phyloP scores from a whole-genome alignment of 2,888 invertebrate genomes.

The Kryphioiulus occultus region DNA sequence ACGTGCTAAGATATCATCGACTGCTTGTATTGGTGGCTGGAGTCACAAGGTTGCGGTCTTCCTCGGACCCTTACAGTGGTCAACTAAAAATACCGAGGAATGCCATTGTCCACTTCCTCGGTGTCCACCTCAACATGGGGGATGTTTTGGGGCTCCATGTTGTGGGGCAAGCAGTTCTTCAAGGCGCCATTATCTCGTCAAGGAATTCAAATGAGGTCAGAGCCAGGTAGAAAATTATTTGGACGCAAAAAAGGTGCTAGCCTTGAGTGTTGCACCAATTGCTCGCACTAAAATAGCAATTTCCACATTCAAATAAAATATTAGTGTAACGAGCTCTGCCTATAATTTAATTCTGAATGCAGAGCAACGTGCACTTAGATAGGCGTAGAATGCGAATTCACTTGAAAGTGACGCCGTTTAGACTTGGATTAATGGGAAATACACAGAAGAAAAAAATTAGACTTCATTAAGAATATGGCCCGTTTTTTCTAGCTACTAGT shows the following conservation, averaged over 20 bases:
- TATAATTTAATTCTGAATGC: slow-evolving; percentile 32
- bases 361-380: neutral
- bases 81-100: slow-evolving; percentile 17
- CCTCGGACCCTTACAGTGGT: neutral
- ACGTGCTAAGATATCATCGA: neutral
- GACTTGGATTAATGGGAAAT: neutral
- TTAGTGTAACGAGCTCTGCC: slow-evolving; percentile 19
- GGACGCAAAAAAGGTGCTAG: slow-evolving; percentile 20
- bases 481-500: neutral
- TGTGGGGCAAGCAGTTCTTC: neutral
- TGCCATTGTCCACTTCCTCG: slow-evolving; percentile 1
- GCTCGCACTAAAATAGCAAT: slow-evolving; percentile 12
- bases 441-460: neutral
- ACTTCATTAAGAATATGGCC: slow-evolving; percentile 6
- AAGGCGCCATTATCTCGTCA: slow-evolving; percentile 39
- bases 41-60: neutral
- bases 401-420: neutral
- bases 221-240: slow-evolving; percentile 29
- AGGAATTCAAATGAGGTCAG: slow-evolving; percentile 40
- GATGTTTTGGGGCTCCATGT: neutral
- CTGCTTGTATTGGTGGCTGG: neutral
- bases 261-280: slow-evolving; percentile 11
- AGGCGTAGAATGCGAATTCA: slow-evolving; percentile 15
- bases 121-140: slow-evolving; percentile 1
- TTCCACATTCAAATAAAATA: slow-evolving; percentile 33